phyloP scores from a whole-genome alignment of 2,797 vertebrate genomes.

The Tragopan temminckii region DNA sequence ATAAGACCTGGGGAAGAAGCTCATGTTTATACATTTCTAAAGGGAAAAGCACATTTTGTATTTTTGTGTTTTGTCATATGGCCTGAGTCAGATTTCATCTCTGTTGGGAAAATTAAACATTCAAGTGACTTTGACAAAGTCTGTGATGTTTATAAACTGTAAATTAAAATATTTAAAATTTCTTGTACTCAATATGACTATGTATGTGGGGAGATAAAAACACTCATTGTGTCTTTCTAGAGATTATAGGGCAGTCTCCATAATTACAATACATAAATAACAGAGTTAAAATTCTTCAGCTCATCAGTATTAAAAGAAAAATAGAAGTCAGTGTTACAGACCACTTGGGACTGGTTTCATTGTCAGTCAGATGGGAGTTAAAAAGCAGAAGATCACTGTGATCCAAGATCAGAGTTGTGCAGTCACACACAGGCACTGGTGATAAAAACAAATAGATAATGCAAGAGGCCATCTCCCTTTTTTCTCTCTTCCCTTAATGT shows the following conservation, averaged over 20 bases:
- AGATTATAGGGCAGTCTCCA: neutral
- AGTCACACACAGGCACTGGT: neutral
- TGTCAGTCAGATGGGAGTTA: neutral
- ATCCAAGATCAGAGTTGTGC: neutral
- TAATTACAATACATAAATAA: neutral
- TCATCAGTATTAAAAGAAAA: neutral
- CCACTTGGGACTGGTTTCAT: neutral
- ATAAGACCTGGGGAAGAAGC: neutral
- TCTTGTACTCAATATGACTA: neutral
- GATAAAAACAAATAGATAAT: neutral
- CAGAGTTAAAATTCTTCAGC: neutral
- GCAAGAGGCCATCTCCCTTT: neutral
- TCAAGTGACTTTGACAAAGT: neutral
- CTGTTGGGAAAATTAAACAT: neutral
- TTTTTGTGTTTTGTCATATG: neutral
- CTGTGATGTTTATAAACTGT: neutral
- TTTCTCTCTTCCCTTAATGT: neutral
- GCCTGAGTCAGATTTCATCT: constrained; percentile 3
- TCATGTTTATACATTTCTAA: neutral
- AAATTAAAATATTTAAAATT: neutral
- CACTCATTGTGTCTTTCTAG: neutral
- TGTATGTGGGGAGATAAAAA: neutral
- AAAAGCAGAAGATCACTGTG: neutral
- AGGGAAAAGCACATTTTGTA: neutral
- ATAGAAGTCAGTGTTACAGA: neutral